Evolutionary conservation across 2,888 invertebrate species (phyloP), one percentile per base, ranked within the genome.

Genomic region (Drosophila flavopinicola): DNA sequence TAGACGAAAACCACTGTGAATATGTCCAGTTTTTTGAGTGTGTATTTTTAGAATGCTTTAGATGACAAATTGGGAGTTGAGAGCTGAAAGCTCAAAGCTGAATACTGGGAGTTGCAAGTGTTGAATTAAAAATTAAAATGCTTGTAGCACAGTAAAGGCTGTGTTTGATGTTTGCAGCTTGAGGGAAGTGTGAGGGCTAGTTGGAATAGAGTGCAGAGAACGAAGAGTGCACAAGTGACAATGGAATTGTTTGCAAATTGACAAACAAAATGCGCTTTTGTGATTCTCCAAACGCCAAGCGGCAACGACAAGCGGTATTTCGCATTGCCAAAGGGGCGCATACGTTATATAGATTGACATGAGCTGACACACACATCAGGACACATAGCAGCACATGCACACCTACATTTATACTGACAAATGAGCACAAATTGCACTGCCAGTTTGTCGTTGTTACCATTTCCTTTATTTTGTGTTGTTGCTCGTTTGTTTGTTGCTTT

Each of bases 101-200:
- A 20, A 20, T 11, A 20, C 6, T 20, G 25, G 27, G 25, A 27
- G 45, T 6, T 44, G 33, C 9, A 11, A 51, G 32, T 52, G 60
- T 53, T 68, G 51, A 51, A 65, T 84, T 72, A 67, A 64, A 77
- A 76, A 84, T 84, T 77, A 61, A 77, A 84, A 77, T 58, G 58
- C 58, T 58, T 24, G 49, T 41, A 53, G 48, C 51, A 39, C 42
- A 30, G 37, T 48, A 61, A 53, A 53, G 52, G 38, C 41, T 44
- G 35, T 52, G 49, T 58, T 75, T 63, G 60, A 63, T 51, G 64
- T 39, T 41, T 49, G 42, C 51, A 48, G 9, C 20, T 5, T 5
- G 10, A 25, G 33, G 45, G 25, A 32, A 9, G 32, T 11, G 17
- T 15, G 29, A 1, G 13, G 25, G 27, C 11, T 5, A 17, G 10